A percentile compares a stretch with the other conserved stretches of the same genome.
These are phyloP conservation scores for Chloroclysta siterata DNA, from an alignment of 2,888 invertebrate species.

Conservation along the genomic window DNA sequence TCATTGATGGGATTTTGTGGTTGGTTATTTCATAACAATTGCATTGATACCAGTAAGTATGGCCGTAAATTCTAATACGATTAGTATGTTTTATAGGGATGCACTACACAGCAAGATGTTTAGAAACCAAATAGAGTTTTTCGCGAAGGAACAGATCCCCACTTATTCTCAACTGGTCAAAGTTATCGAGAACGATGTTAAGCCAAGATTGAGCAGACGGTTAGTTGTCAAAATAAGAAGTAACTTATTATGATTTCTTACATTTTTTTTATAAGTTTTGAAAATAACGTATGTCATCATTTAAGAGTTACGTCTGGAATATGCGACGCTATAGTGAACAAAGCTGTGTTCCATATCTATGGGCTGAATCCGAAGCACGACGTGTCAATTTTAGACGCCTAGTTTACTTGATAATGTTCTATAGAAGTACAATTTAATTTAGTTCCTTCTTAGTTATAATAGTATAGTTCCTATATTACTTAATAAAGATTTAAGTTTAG, in stretches of 20 bases:
- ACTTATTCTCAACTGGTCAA: slow-evolving; percentile 63
- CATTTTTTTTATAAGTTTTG: not conserved
- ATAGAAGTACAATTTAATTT: slow-evolving; percentile 12
- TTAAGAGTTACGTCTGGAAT: slow-evolving; percentile 78
- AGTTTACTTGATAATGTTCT: slow-evolving; percentile 30
- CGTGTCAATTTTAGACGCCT: slow-evolving; percentile 61
- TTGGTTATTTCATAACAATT: slow-evolving; percentile 39
- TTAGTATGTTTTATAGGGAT: slow-evolving; percentile 59
- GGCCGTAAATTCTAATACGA: not conserved
- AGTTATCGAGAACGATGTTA: slow-evolving; percentile 55
- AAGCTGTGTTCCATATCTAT: slow-evolving; percentile 73
- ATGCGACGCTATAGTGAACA: slow-evolving; percentile 80
- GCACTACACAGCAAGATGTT: slow-evolving; percentile 78
- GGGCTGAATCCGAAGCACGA: slow-evolving; percentile 66
- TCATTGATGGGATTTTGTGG: slow-evolving; percentile 77
- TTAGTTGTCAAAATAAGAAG: slow-evolving; percentile 39
- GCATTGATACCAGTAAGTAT: not conserved
- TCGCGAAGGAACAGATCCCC: slow-evolving; percentile 72
- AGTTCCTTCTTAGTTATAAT: slow-evolving; percentile 15
- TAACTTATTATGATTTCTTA: not conserved
- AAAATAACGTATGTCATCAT: slow-evolving; percentile 28
- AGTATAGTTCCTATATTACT: slow-evolving; percentile 7
- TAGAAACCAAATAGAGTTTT: slow-evolving; percentile 66
- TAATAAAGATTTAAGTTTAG: slow-evolving; percentile 7
- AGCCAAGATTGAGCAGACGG: slow-evolving; percentile 67